Conservation (phyloP, 2,113 vertebrate genomes). For the Mugil cephalus region DNA sequence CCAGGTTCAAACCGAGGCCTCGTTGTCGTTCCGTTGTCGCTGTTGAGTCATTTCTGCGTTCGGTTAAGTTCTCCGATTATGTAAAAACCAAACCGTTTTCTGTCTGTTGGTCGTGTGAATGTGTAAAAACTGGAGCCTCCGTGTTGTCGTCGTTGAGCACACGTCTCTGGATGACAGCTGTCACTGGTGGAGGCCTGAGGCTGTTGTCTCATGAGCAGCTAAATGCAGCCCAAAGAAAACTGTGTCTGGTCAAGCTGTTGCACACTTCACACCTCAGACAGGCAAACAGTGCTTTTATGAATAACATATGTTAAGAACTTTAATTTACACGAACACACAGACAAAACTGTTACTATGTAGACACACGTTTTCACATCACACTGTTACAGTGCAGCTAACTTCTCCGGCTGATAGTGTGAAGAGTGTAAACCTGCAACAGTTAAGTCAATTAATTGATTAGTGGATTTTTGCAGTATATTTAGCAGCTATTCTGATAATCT, state of each 20-base stretch:
- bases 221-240: constrained; percentile 32
- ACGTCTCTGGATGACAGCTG: constrained; percentile 26
- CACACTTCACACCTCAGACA: constrained; percentile 9
- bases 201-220: constrained; percentile 54
- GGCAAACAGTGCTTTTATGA: background rate
- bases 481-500: too few species aligned
- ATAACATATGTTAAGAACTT: background rate
- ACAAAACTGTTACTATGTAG: too few species aligned
- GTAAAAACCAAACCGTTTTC: background rate
- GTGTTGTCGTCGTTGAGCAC: background rate
- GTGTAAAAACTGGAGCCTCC: background rate
- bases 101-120: background rate
- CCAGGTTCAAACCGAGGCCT: constrained; percentile 23
- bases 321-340: background rate
- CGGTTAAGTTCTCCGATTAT: background rate
- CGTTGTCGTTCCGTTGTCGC: too few species aligned
- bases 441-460: too few species aligned
- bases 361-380: too few species aligned
- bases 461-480: too few species aligned
- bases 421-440: too few species aligned
- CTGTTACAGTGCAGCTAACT: too few species aligned
- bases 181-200: constrained; percentile 34
- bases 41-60: constrained; percentile 5
- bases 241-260: constrained; percentile 12
- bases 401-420: too few species aligned